Evolutionary conservation across 2,113 vertebrate species (phyloP).

Genomic region (Morone saxatilis): DNA sequence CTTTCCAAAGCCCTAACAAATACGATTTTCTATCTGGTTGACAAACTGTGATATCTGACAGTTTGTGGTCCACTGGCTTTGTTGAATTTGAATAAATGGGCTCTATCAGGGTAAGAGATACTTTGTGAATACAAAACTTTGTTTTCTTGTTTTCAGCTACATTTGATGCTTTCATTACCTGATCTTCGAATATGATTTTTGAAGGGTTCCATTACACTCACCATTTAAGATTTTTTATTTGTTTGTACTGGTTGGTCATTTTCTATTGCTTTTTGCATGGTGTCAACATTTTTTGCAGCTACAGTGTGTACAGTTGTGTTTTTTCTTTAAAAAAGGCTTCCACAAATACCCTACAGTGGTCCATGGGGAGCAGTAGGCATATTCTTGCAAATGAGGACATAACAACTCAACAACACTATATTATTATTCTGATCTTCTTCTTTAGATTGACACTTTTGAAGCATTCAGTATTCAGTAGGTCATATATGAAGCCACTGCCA

Average conservation of each 20-base stretch:
- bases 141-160: neutral
- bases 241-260: neutral
- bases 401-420: neutral
- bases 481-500: neutral
- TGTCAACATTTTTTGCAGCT: neutral
- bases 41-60: slow-evolving; percentile 26
- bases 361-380: neutral
- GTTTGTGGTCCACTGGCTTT: neutral
- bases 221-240: neutral
- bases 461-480: neutral
- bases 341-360: neutral
- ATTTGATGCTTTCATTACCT: neutral
- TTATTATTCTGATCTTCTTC: slow-evolving; percentile 16
- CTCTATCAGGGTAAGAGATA: neutral
- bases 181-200: neutral
- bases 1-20: slow-evolving; percentile 20
- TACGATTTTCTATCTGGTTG: neutral
- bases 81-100: slow-evolving; percentile 20
- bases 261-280: neutral
- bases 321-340: neutral
- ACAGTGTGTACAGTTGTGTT: neutral
- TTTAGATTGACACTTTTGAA: neutral
- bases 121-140: neutral
- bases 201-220: neutral
- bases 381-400: neutral